Evolutionary conservation across 2,888 invertebrate genomes (phyloP).

Genomic region (Eupithecia abbreviata): DNA sequence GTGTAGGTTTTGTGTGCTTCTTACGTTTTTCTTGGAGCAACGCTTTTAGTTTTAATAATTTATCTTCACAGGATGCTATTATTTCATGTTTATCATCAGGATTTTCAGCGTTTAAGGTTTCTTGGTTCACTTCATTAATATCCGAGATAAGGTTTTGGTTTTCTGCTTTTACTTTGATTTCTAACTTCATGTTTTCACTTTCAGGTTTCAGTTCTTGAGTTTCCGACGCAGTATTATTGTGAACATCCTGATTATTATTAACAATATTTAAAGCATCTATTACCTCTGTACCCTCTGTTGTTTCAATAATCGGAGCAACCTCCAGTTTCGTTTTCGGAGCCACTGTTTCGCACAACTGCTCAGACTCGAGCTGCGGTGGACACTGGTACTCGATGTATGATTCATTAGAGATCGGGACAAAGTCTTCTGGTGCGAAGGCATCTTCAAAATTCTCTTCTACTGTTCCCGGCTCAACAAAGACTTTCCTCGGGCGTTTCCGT

Average conservation of each 20-base stretch:
- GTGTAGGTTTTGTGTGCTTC: slow-evolving; percentile 45
- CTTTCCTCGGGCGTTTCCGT: slow-evolving; percentile 56
- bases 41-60: slow-evolving; percentile 66
- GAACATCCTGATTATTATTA: neutral
- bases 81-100: slow-evolving; percentile 13
- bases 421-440: slow-evolving; percentile 69
- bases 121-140: neutral
- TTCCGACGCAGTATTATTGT: neutral
- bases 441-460: slow-evolving; percentile 71
- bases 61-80: slow-evolving; percentile 70
- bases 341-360: slow-evolving; percentile 54
- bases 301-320: slow-evolving; percentile 35
- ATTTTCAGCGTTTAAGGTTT: slow-evolving; percentile 12
- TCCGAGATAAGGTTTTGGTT: neutral
- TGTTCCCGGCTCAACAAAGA: slow-evolving; percentile 63
- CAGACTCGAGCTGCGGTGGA: slow-evolving; percentile 54
- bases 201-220: neutral
- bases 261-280: neutral
- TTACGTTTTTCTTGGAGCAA: slow-evolving; percentile 58
- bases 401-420: slow-evolving; percentile 57
- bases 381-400: slow-evolving; percentile 59
- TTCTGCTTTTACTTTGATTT: neutral
- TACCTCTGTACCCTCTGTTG: slow-evolving; percentile 48
- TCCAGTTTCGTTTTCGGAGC: slow-evolving; percentile 60
- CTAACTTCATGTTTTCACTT: neutral